These are phyloP conservation scores for Nasonia giraulti DNA, from an alignment of 1,140 invertebrate genomes.

Conservation along the genomic window DNA sequence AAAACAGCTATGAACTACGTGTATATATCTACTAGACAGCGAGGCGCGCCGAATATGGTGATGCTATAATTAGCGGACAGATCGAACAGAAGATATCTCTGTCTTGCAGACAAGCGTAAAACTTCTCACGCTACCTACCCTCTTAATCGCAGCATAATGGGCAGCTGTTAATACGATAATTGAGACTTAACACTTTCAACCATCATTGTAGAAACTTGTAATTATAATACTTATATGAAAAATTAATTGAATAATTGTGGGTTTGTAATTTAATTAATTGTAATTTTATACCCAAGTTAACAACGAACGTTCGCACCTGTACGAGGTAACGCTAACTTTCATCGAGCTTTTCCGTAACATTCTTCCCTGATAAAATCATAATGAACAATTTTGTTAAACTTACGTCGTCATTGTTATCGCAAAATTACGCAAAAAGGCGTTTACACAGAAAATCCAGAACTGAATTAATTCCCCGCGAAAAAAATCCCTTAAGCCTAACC, in stretches of 20 bases:
- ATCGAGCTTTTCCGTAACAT: conserved; percentile 15
- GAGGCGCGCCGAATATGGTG: conserved; percentile 54
- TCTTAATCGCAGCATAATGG: neutral
- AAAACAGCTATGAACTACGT: neutral
- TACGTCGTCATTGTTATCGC: neutral
- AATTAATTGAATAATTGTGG: too few species aligned
- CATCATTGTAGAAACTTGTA: too few species aligned
- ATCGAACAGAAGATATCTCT: conserved; percentile 10
- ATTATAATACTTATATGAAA: too few species aligned
- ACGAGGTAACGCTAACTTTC: neutral
- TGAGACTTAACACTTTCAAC: neutral
- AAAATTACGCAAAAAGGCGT: neutral
- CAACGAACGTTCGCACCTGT: neutral
- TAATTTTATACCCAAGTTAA: neutral
- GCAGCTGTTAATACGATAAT: neutral
- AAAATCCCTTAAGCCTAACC: neutral
- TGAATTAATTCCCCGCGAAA: neutral
- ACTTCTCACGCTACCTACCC: conserved; percentile 6
- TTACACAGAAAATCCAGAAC: neutral
- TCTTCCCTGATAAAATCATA: conserved; percentile 33
- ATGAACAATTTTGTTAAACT: conserved; percentile 25
- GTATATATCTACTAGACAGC: neutral
- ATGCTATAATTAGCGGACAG: conserved; percentile 58
- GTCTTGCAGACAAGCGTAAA: neutral
- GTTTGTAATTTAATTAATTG: neutral